Conservation (phyloP, 1,140 invertebrate genomes). For the Drosophila nigromelanica region DNA sequence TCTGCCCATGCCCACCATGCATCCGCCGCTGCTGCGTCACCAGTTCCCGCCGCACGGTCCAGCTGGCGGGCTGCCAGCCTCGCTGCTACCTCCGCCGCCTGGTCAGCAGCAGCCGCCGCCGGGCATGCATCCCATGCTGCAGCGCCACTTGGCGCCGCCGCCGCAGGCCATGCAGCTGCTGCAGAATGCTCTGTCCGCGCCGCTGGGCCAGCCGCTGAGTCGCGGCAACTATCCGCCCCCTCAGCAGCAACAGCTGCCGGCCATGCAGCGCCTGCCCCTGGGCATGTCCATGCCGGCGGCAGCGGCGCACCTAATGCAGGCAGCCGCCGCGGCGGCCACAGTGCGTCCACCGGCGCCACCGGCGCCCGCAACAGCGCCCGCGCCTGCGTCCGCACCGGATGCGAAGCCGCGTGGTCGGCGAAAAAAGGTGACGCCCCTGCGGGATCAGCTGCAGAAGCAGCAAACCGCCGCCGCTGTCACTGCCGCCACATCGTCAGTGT, state of each 20-base stretch:
- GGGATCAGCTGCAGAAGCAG: too few species aligned
- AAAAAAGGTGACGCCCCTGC: constrained; percentile 62
- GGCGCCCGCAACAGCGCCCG: not conserved
- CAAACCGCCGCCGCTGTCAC: too few species aligned
- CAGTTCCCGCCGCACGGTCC: constrained; percentile 68
- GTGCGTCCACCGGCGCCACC: constrained; percentile 26
- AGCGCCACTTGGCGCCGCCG: constrained; percentile 56
- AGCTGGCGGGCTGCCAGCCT: constrained; percentile 33
- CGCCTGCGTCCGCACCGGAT: constrained; percentile 28
- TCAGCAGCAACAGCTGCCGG: constrained; percentile 34
- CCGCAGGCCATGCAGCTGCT: constrained; percentile 73
- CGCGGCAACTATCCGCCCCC: constrained; percentile 47
- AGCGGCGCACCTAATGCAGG: constrained; percentile 65
- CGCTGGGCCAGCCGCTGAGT: constrained; percentile 67
- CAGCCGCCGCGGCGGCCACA: constrained; percentile 50
- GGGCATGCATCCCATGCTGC: constrained; percentile 68
- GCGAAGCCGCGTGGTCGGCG: constrained; percentile 71
- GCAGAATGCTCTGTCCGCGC: constrained; percentile 74
- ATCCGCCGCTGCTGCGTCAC: constrained; percentile 76
- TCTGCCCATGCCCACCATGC: constrained; percentile 81
- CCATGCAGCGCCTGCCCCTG: constrained; percentile 53
- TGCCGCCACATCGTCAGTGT: constrained; percentile 27
- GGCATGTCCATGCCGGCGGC: constrained; percentile 67
- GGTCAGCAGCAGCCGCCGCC: constrained; percentile 26
- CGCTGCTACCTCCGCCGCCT: constrained; percentile 54